Evolutionary conservation across 2,888 invertebrate species (phyloP), one percentile per base, ranked within the genome.

Genomic region (Zeuzera pyrina): DNA sequence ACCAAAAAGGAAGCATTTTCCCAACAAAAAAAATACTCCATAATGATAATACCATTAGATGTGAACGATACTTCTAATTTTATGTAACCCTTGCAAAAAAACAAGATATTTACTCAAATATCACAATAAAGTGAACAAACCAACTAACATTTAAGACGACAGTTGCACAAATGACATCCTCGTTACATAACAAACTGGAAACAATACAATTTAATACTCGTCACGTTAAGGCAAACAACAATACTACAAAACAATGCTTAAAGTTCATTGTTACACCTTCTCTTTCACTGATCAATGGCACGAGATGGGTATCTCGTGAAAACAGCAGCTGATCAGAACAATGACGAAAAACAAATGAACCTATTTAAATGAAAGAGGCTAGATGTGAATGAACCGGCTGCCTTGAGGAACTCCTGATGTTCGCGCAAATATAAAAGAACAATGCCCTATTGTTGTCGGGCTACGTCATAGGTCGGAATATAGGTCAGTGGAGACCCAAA

Each of bases 341-440:
- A 78, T 74, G 69, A 76, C 71, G 68, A 70, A 77, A 74, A 73
- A 67, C 71, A 72, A 76, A 73, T 73, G 76, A 68, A 72, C 66
- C 76, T 72, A 71, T 73, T 71, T 68, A 62, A 65, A 64, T 52
- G 63, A 60, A 58, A 59, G 19, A 46, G 39, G 56, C 68, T 70
- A 68, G 69, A 77, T 67, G 79, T 79, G 81, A 78, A 78, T 69
- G 81, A 83, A 78, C 74, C 50, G 45, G 37, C 49, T 55, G 63
- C 76, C 77, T 77, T 77, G 77, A 68, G 69, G 74, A 61, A 68
- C 72, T 69, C 76, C 76, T 73, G 72, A 67, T 67, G 67, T 59
- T 65, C 62, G 64, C 66, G 77, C 77, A 70, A 79, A 79, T 74
- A 71, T 77, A 76, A 76, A 73, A 73, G 77, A 79, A 83, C 81